These are phyloP conservation scores for Ariopsis seemanni DNA, from an alignment of 2,113 vertebrate genomes.

Conservation along the genomic window DNA sequence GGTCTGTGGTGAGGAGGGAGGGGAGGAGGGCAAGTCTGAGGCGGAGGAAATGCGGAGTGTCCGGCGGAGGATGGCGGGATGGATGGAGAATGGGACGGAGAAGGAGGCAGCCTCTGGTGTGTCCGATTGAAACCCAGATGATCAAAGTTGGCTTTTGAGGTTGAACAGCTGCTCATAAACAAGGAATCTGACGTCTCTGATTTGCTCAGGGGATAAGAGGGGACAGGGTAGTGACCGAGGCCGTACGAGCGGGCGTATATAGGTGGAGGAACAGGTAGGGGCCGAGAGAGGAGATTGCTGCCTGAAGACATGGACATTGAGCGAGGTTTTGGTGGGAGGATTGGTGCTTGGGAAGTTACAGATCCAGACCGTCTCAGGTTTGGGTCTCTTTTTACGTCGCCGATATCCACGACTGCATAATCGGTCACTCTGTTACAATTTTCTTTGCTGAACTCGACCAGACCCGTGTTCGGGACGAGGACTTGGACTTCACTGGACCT, in stretches of 20 bases:
- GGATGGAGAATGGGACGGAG: conserved; percentile 76
- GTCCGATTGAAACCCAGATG: conserved; percentile 75
- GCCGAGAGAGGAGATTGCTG: conserved; percentile 68
- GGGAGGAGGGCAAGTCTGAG: conserved; percentile 72
- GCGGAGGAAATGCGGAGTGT: conserved; percentile 69
- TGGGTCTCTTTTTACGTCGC: conserved; percentile 55
- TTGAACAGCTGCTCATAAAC: conserved; percentile 72
- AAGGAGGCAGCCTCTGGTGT: conserved; percentile 74
- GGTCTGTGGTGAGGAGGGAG: conserved; percentile 73
- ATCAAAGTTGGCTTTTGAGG: conserved; percentile 73
- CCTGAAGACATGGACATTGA: conserved; percentile 75
- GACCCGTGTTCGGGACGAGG: conserved; percentile 68
- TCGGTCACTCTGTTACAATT: conserved; percentile 72
- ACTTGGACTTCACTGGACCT: conserved; percentile 73
- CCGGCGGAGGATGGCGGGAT: conserved; percentile 68
- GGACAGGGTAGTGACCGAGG: conserved; percentile 65
- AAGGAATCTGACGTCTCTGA: conserved; percentile 78
- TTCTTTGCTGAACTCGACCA: conserved; percentile 73
- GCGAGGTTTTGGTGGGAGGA: conserved; percentile 79
- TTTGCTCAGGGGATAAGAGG: conserved; percentile 60
- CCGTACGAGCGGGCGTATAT: conserved; percentile 64
- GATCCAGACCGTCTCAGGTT: conserved; percentile 59
- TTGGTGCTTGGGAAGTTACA: conserved; percentile 65
- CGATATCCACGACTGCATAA: conserved; percentile 75
- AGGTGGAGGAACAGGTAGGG: conserved; percentile 72